Conservation (phyloP, 2,888 invertebrate genomes). For the Sialis lutaria region DNA sequence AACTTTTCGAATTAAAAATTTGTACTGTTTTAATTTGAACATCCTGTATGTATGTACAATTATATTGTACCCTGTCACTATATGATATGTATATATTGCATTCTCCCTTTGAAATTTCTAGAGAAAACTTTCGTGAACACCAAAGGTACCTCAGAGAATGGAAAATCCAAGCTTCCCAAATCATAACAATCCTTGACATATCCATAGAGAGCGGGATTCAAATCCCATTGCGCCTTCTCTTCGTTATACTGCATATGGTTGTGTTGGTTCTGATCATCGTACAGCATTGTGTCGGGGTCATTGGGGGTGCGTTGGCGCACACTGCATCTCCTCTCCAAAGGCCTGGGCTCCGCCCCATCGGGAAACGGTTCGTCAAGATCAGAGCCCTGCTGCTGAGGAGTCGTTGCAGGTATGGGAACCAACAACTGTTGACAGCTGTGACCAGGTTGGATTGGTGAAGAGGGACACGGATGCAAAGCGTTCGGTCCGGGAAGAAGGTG, state of each 20-base stretch:
- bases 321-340: constrained; percentile 27
- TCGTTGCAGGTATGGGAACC: constrained; percentile 13
- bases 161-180: constrained; percentile 27
- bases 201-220: constrained; percentile 19
- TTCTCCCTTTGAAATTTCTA: no score
- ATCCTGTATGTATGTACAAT: no score
- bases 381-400: constrained; percentile 14
- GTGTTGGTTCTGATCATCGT: constrained; percentile 17
- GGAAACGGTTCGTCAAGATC: constrained; percentile 31
- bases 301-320: constrained; percentile 31
- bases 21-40: no score
- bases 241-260: constrained; percentile 27
- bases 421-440: constrained; percentile 15
- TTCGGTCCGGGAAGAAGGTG: neutral
- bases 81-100: no score
- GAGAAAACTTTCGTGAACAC: no score
- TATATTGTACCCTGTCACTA: no score
- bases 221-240: constrained; percentile 21
- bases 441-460: constrained; percentile 12
- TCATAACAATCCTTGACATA: constrained; percentile 18
- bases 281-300: constrained; percentile 12
- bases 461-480: constrained; percentile 9
- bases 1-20: no score
- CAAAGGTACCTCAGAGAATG: constrained; percentile 24
- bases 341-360: constrained; percentile 28